A percentile compares a stretch with the other conserved stretches of the same genome.
Conservation (phyloP, 2,797 vertebrate genomes). For the Chrysocyon brachyurus region DNA sequence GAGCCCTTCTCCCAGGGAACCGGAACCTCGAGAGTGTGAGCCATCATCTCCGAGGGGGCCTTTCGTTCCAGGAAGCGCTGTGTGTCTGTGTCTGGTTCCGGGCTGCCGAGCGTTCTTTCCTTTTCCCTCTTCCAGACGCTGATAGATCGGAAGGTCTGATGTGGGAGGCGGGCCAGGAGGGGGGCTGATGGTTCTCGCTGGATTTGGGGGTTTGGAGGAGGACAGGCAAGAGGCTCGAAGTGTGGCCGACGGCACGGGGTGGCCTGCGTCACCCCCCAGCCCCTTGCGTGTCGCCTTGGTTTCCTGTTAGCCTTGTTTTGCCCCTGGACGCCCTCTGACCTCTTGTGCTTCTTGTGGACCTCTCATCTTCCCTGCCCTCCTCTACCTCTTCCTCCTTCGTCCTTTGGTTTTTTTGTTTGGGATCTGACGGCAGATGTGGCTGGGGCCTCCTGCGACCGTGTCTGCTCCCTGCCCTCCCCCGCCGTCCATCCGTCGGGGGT, state of each 20-base stretch:
- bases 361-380: not conserved
- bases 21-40: not conserved
- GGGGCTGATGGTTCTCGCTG: not conserved
- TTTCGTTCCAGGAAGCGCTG: not conserved
- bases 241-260: not conserved
- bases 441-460: not conserved
- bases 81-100: not conserved
- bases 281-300: not conserved
- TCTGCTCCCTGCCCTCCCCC: not conserved
- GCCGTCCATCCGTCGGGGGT: not conserved
- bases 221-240: not conserved
- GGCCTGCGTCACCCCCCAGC: not conserved
- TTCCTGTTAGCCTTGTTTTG: slow-evolving; percentile 51
- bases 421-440: not conserved
- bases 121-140: not conserved
- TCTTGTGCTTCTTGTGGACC: not conserved
- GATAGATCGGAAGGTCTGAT: not conserved
- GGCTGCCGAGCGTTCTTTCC: not conserved
- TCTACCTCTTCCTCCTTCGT: slow-evolving; percentile 28
- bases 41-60: slow-evolving; percentile 46
- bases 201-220: not conserved
- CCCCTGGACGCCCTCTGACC: slow-evolving; percentile 27
- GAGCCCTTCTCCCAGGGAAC: slow-evolving; percentile 61
- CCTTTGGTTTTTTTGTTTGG: slow-evolving; percentile 11
- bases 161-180: not conserved